phyloP scores from a whole-genome alignment of 2,888 invertebrate genomes.

The Lasioglossum villosulum region DNA sequence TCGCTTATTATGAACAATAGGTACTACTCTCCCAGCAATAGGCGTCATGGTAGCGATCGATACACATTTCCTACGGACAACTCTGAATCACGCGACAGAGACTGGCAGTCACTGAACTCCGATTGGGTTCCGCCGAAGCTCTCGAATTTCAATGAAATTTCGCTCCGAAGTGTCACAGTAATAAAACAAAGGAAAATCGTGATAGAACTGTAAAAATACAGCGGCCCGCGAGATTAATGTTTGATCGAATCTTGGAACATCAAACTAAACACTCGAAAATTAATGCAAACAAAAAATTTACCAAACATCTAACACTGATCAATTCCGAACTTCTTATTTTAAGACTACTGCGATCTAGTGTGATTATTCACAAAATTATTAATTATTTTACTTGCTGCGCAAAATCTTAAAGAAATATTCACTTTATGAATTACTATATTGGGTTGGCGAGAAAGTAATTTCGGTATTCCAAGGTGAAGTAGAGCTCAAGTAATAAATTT shows the following conservation, averaged over 20 bases:
- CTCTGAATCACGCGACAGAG: constrained; percentile 20
- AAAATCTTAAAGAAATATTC: too few relatives aligned
- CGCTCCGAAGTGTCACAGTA: constrained; percentile 10
- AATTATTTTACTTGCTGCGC: background rate
- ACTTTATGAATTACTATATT: too few relatives aligned
- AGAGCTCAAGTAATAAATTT: too few relatives aligned
- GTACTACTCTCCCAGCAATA: constrained; percentile 30
- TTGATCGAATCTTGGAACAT: background rate
- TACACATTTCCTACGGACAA: constrained; percentile 46
- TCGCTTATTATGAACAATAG: constrained; percentile 58
- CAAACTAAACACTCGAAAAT: background rate
- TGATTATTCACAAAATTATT: background rate
- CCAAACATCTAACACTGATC: background rate
- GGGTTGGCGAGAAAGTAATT: too few relatives aligned
- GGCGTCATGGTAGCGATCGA: constrained; percentile 49
- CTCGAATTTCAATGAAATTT: constrained; percentile 29
- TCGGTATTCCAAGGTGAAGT: too few relatives aligned
- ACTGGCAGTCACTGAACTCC: constrained; percentile 21
- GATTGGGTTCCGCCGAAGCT: constrained; percentile 12
- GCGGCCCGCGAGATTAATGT: constrained; percentile 16
- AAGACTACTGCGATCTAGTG: background rate
- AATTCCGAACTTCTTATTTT: background rate
- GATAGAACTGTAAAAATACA: background rate
- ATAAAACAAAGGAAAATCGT: constrained; percentile 2
- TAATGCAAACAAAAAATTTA: background rate